Evolutionary conservation across 92 coral and sea anemone genomes (phyloP), one percentile per base, ranked within the genome.

Genomic region (Virgularia gustaviana): DNA sequence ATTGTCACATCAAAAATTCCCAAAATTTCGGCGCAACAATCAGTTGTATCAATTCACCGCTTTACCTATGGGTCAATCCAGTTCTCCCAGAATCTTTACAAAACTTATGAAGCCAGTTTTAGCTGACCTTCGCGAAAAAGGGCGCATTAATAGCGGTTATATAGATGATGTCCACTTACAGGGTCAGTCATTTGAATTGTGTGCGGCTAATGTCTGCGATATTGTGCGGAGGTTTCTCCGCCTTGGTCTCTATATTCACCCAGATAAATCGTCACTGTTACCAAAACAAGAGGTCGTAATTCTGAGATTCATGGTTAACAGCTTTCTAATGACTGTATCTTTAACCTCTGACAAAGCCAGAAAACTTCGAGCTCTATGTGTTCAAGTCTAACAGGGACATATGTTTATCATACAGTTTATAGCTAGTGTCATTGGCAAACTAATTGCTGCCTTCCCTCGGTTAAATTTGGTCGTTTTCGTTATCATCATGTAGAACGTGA

Each of bases 221-320:
- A n/a, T n/a, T n/a, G n/a, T n/a, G n/a, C n/a, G n/a, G n/a, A n/a
- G n/a, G n/a, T n/a, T n/a, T 54, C 28, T 32, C 9, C 36, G 64
- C 56, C 23, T 83, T 33, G 88, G 88, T 36, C 79, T 83, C 43
- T 65, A 83, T 66, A 9, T 78, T 34, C 86, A 82, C 71, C 71
- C 83, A 33, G 25, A 36, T 10, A 82, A 82, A 60, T 83, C 83
- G 35, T 79, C 62, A 3, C 29, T 78, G 31, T 71, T 29, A 0
- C 87, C 87, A 6, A 70, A 75, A 38, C 73, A 83, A 35, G 58
- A 57, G 64, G 30, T 78, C 37, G 49, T 64, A 31, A 77, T 83
- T 20, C 55, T 83, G 22, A 80, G 87, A 1, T 78, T 83, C 27
- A 41, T 43, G 29, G 42, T 78, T 16, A 66, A 83, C 57, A 77